Evolutionary conservation across 2,113 vertebrate genomes (phyloP).

Genomic region (Prinia subflava): DNA sequence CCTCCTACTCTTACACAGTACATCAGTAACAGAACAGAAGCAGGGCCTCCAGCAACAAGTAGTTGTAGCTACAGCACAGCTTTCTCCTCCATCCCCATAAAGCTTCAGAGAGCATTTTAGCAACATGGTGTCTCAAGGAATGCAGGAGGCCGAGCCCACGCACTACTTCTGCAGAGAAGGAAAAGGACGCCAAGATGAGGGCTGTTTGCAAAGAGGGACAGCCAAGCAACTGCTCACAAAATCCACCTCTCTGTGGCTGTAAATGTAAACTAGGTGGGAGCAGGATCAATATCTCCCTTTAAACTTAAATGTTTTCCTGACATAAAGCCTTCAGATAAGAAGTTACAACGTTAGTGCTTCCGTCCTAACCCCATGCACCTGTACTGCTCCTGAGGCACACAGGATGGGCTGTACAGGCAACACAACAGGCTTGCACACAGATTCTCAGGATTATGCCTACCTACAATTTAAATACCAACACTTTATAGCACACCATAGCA

Average conservation of each 20-base stretch:
- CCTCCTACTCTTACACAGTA: not conserved
- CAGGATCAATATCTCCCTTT: not conserved
- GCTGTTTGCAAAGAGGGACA: not conserved
- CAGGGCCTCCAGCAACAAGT: not conserved
- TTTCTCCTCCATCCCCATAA: not conserved
- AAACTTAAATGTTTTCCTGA: not conserved
- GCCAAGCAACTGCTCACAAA: not conserved
- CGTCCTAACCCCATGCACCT: not conserved
- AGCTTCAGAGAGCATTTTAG: not conserved
- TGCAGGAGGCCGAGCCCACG: not conserved
- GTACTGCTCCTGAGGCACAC: not conserved
- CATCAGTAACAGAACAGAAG: not conserved
- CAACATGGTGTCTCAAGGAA: fast-evolving
- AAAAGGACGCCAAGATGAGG: not conserved
- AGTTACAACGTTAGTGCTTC: not conserved
- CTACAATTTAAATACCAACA: not conserved
- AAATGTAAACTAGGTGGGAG: not conserved
- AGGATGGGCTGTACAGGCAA: fast-evolving
- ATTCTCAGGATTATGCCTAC: not conserved
- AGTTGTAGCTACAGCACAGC: not conserved
- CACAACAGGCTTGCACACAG: not conserved
- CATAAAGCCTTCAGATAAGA: not conserved
- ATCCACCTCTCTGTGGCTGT: not conserved
- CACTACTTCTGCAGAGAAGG: not conserved
- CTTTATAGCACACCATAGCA: not conserved